Evolutionary conservation across 2,888 invertebrate species (phyloP), one percentile per base, ranked within the genome.

Genomic region (Emmelina monodactyla): DNA sequence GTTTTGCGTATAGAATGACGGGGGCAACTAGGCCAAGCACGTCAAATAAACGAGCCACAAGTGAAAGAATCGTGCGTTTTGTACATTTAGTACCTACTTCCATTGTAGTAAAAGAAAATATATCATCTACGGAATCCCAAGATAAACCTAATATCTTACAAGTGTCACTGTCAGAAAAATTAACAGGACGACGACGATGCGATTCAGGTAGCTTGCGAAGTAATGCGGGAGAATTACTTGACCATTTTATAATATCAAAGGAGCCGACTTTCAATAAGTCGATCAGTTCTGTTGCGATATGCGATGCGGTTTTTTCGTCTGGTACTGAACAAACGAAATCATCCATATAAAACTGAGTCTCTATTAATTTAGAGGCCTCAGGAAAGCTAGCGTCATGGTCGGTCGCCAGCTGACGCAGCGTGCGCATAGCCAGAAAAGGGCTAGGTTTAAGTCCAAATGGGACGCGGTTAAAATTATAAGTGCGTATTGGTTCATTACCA

Each of bases 361-460:
- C n/a, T n/a, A n/a, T n/a, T n/a, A n/a, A n/a, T n/a, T n/a, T n/a
- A n/a, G n/a, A n/a, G n/a, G n/a, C n/a, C 15, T 16, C 16, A 10
- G 37, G 28, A 19, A 28, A 37, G 10, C 13, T 11, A 5, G 10
- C 9, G 1, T 28, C 9, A 10, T 13, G 6, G 11, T 37, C 37
- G 5, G 2, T 5, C n/a, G 14, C 14, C 10, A 31, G 14, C 10
- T 37, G 35, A 7, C 35, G 37, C 7, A 40, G 16, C 10, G 37
- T 37, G 6, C 37, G 35, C 39, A 42, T 39, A 6, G 39, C 41
- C 6, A 39, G 11, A 14, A 16, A 42, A 15, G 37, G 37, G 12
- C 43, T 41, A 28, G 28, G 33, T 14, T 34, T 39, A 15, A 39
- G 25, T 19, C 41, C 39, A 14, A 39, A 39, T 2, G 36, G 31